Percentiles rank a stretch among this genome's conserved stretches.
Evolutionary conservation across 64 coral and sea anemone genomes (phyloP).

Genomic region (Acropora tenuis): DNA sequence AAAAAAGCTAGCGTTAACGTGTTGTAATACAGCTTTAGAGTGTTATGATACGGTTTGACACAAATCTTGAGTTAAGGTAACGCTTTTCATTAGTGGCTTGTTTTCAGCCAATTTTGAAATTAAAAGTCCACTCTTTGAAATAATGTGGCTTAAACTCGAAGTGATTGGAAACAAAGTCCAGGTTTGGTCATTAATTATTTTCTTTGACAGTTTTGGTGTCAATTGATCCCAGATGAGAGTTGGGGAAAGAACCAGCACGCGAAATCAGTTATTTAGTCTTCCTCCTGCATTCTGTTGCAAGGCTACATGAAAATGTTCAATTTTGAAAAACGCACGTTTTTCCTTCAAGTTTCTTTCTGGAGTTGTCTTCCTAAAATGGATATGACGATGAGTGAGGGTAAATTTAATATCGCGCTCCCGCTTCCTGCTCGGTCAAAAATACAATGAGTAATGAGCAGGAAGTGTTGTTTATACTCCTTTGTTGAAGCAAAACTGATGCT

Average conservation of each 20-base stretch:
- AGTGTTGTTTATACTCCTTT: background rate
- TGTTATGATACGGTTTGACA: too few species aligned
- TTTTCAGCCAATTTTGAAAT: background rate
- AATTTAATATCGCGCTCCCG: background rate
- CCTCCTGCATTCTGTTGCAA: background rate
- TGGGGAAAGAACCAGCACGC: background rate
- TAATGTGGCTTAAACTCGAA: background rate
- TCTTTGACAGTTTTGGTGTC: background rate
- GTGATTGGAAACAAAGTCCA: background rate
- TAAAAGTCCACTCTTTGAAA: background rate
- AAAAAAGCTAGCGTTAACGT: background rate
- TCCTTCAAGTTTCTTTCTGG: too few species aligned
- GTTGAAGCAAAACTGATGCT: too few species aligned
- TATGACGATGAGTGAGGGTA: background rate
- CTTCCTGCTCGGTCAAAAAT: slow-evolving; percentile 20
- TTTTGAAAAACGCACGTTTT: too few species aligned
- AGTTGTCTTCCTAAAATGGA: background rate
- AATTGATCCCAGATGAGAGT: slow-evolving; percentile 9
- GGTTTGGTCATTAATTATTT: slow-evolving; percentile 35
- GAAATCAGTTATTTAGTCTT: background rate
- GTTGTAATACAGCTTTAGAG: too few species aligned
- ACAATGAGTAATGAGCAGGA: background rate
- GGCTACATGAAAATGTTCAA: background rate
- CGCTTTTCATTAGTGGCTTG: background rate
- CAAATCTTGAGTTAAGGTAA: too few species aligned